phyloP scores from a whole-genome alignment of 2,888 invertebrate species.

The Scotopteryx bipunctaria region DNA sequence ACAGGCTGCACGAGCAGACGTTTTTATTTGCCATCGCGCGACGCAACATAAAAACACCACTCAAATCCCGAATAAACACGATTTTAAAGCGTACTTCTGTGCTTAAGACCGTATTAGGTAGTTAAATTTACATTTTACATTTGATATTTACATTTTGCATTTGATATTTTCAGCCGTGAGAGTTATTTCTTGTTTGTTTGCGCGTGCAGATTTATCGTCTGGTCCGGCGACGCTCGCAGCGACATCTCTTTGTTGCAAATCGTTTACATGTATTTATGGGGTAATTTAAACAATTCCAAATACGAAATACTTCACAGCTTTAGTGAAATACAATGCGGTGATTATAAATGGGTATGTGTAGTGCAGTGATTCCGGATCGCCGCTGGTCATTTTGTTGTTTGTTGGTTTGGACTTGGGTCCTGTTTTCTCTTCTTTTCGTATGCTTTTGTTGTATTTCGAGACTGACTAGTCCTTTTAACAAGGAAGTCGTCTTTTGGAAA shows the following conservation, averaged over 20 bases:
- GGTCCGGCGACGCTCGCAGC: constrained; percentile 53
- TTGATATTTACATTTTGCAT: constrained; percentile 77
- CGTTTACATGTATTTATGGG: constrained; percentile 74
- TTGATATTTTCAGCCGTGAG: constrained; percentile 80
- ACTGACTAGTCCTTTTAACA: neutral
- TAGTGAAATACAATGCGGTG: constrained; percentile 58
- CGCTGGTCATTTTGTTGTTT: constrained; percentile 6
- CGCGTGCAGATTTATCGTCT: constrained; percentile 66
- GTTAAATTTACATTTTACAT: constrained; percentile 82
- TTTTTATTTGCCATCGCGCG: constrained; percentile 75
- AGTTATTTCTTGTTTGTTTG: constrained; percentile 69
- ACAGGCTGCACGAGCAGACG: constrained; percentile 64
- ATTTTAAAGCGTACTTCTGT: constrained; percentile 70
- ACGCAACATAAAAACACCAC: constrained; percentile 77
- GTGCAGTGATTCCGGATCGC: constrained; percentile 22
- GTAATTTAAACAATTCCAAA: constrained; percentile 70
- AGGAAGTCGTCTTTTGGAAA: no score
- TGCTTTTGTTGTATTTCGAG: neutral
- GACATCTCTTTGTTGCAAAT: constrained; percentile 69
- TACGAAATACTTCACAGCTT: constrained; percentile 64
- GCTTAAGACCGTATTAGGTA: constrained; percentile 76
- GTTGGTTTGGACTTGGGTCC: neutral
- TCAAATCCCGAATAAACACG: constrained; percentile 76
- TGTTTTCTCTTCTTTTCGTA: neutral
- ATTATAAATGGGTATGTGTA: constrained; percentile 46